Percentiles rank a stretch among this genome's conserved stretches.
These are phyloP conservation scores for Silvanus unidentatus DNA, from an alignment of 2,888 invertebrate species.

Conservation along the genomic window DNA sequence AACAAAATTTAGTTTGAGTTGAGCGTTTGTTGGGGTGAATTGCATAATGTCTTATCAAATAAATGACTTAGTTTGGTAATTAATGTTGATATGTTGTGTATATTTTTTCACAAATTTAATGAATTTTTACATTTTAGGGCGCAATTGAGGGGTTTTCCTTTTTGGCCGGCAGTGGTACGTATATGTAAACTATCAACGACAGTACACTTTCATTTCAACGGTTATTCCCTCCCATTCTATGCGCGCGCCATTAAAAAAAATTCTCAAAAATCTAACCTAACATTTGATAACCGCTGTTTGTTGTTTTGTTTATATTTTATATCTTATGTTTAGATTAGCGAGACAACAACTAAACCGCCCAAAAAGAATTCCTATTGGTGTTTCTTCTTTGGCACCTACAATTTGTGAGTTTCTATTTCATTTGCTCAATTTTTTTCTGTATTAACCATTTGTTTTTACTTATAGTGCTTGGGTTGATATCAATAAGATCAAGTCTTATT, in stretches of 20 bases:
- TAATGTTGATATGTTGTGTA: constrained; percentile 25
- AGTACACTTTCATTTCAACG: constrained; percentile 39
- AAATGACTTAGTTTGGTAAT: constrained; percentile 67
- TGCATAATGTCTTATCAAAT: constrained; percentile 52
- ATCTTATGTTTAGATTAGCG: constrained; percentile 77
- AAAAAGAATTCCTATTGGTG: constrained; percentile 81
- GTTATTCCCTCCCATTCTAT: constrained; percentile 39
- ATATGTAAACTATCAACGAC: constrained; percentile 30
- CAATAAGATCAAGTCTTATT: constrained; percentile 74
- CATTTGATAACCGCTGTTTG: constrained; percentile 12
- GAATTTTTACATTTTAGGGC: constrained; percentile 65
- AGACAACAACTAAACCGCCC: constrained; percentile 67
- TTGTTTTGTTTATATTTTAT: constrained; percentile 28
- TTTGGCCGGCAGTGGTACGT: constrained; percentile 97
- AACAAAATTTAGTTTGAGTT: constrained; percentile 34
- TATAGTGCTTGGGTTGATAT: constrained; percentile 87
- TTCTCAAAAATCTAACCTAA: constrained; percentile 11
- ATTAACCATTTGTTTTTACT: constrained; percentile 12
- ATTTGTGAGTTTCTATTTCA: constrained; percentile 69
- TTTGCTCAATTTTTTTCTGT: not conserved
- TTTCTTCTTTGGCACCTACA: constrained; percentile 91
- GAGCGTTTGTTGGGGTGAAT: not conserved
- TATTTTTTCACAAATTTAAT: constrained; percentile 8
- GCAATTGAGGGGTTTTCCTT: constrained; percentile 95
- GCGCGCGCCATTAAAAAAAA: constrained; percentile 18